Percentiles rank a stretch among this genome's conserved stretches.
These are phyloP conservation scores for Meteorus colon DNA, from an alignment of 2,888 invertebrate species.

Conservation along the genomic window DNA sequence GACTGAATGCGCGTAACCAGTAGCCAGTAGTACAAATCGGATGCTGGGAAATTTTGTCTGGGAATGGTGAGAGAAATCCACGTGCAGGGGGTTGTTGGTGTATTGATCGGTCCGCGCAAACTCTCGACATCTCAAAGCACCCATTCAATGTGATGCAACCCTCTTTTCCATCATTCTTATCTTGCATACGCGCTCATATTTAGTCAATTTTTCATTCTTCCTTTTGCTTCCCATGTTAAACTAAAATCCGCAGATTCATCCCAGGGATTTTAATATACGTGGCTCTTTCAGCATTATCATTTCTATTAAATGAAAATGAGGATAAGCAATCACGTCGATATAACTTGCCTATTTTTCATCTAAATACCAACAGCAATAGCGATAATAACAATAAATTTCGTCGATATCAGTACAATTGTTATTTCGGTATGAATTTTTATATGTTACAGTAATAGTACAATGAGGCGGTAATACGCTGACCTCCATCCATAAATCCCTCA, in stretches of 20 bases:
- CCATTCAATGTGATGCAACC: conserved; percentile 9
- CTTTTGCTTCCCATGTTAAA: background rate
- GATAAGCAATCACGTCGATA: no score
- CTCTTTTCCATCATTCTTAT: conserved; percentile 17
- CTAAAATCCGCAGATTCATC: background rate
- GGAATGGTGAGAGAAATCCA: conserved; percentile 60
- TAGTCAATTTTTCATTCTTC: background rate
- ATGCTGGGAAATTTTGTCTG: conserved; percentile 42
- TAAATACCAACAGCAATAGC: no score
- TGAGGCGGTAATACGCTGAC: no score
- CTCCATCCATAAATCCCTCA: no score
- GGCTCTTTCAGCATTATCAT: no score
- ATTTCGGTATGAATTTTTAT: no score
- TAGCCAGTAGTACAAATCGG: conserved; percentile 43
- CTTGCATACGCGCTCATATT: conserved; percentile 20
- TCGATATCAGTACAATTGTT: no score
- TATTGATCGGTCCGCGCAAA: conserved; percentile 70
- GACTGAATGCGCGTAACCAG: conserved; percentile 43
- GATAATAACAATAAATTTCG: no score
- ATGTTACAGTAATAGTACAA: no score
- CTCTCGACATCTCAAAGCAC: conserved; percentile 56
- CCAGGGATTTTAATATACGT: no score
- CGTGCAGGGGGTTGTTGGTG: conserved; percentile 61
- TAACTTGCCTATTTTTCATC: no score
- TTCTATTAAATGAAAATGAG: no score